Evolutionary conservation across 2,888 invertebrate genomes (phyloP).

Genomic region (Caenorhabditis sinica): DNA sequence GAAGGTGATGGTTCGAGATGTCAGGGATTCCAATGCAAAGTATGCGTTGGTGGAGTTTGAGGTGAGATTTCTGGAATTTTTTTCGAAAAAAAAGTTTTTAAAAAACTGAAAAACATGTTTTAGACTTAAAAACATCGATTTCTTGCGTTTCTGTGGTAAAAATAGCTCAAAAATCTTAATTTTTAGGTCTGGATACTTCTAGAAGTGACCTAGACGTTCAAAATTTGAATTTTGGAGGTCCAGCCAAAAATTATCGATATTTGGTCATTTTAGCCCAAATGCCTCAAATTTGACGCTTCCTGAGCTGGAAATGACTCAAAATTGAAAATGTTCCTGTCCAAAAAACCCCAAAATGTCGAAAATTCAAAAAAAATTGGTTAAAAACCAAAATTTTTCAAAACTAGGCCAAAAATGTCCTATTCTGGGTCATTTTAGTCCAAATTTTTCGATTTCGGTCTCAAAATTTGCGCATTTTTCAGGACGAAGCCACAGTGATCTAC

Average conservation of each 20-base stretch:
- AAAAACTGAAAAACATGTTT: too few species aligned
- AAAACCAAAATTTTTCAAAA: background rate
- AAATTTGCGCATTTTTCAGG: constrained; percentile 34
- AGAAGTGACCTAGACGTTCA: too few species aligned
- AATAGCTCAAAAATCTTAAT: too few species aligned
- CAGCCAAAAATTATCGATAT: background rate
- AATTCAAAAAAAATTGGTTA: too few species aligned
- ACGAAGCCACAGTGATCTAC: constrained; percentile 75
- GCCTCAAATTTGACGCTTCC: too few species aligned
- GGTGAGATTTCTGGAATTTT: constrained; percentile 18
- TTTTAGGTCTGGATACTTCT: too few species aligned
- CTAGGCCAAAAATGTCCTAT: too few species aligned
- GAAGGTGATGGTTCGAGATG: constrained; percentile 59
- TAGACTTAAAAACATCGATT: too few species aligned
- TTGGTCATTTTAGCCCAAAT: background rate
- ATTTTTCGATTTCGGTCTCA: background rate
- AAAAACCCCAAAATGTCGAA: too few species aligned
- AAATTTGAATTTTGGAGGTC: background rate
- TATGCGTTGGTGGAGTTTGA: constrained; percentile 78
- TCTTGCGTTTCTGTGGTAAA: too few species aligned
- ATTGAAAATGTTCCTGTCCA: too few species aligned
- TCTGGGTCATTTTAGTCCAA: background rate
- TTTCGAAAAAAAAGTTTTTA: background rate
- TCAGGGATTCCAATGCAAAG: constrained; percentile 44
- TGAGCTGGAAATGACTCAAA: too few species aligned